Conservation (phyloP, 2,888 invertebrate species). For the Neoascia interrupta region DNA sequence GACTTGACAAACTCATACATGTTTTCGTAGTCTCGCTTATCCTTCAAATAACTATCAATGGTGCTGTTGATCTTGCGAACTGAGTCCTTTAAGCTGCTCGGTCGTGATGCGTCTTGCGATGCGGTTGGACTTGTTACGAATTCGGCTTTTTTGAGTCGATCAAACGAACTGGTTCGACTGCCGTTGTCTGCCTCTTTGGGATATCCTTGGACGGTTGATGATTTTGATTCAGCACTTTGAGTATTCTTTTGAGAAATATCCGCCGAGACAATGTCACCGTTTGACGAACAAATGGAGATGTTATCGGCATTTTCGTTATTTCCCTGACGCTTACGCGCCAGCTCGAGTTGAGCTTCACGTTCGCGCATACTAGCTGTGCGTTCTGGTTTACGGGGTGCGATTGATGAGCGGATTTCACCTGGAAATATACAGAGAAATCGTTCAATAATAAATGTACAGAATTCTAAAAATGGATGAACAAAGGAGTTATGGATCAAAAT, state of each 20-base stretch:
- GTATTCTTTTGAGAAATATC: constrained; percentile 65
- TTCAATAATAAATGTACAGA: too few species aligned
- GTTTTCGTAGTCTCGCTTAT: constrained; percentile 78
- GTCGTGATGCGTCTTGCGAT: constrained; percentile 70
- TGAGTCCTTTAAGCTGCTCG: constrained; percentile 78
- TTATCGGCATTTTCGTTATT: constrained; percentile 77
- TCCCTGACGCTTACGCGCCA: constrained; percentile 79
- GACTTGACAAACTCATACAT: constrained; percentile 77
- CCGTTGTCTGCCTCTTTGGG: constrained; percentile 43
- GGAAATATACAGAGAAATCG: constrained; percentile 70
- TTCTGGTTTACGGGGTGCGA: constrained; percentile 91
- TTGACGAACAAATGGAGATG: constrained; percentile 80
- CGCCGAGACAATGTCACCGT: constrained; percentile 77
- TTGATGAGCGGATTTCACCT: constrained; percentile 91
- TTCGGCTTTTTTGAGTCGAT: constrained; percentile 75
- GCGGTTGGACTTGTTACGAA: constrained; percentile 17
- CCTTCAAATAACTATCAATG: constrained; percentile 79
- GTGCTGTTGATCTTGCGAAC: constrained; percentile 79
- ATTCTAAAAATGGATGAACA: too few species aligned
- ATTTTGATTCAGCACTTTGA: constrained; percentile 31
- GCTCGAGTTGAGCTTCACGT: constrained; percentile 85
- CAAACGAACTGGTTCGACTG: constrained; percentile 77
- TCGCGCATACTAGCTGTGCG: constrained; percentile 92
- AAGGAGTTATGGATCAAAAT: too few species aligned
- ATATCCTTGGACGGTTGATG: constrained; percentile 44